A percentile compares a stretch with the other conserved stretches of the same genome.
These are phyloP conservation scores for Ochlodes sylvanus DNA, from an alignment of 2,888 invertebrate genomes.

Conservation along the genomic window DNA sequence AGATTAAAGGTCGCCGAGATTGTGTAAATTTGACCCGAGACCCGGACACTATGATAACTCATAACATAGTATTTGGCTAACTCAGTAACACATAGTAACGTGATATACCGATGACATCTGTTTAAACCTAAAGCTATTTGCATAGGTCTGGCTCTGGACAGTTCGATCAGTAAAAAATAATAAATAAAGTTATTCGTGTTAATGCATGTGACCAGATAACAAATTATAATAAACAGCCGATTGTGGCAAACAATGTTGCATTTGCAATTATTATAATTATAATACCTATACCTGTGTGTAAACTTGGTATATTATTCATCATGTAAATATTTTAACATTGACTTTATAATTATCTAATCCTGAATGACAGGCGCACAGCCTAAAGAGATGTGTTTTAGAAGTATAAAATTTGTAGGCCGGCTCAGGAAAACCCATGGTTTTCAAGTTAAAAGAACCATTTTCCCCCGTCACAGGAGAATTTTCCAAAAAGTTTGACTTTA, in stretches of 20 bases:
- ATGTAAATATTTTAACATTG: too few species aligned
- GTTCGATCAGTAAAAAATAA: constrained; percentile 11
- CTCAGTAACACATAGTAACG: constrained; percentile 46
- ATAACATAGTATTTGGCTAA: constrained; percentile 58
- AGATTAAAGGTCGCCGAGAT: constrained; percentile 79
- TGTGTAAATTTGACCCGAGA: constrained; percentile 77
- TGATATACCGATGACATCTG: constrained; percentile 21
- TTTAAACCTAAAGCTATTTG: constrained; percentile 10
- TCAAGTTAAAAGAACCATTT: too few species aligned
- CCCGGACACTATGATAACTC: constrained; percentile 73
- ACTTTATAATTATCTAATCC: too few species aligned
- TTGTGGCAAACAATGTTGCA: constrained; percentile 11
- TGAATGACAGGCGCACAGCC: too few species aligned
- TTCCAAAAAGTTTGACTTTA: too few species aligned
- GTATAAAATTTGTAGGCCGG: too few species aligned
- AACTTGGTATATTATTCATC: too few species aligned
- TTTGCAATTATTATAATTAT: neutral
- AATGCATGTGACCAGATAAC: constrained; percentile 18
- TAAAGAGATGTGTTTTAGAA: too few species aligned
- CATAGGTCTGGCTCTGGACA: neutral
- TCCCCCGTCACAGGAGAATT: too few species aligned
- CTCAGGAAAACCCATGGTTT: too few species aligned
- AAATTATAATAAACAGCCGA: constrained; percentile 8
- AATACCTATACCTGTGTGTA: too few species aligned
- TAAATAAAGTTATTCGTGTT: neutral